phyloP scores from a whole-genome alignment of 2,797 vertebrate species.

The Odontamblyopus rebecca region DNA sequence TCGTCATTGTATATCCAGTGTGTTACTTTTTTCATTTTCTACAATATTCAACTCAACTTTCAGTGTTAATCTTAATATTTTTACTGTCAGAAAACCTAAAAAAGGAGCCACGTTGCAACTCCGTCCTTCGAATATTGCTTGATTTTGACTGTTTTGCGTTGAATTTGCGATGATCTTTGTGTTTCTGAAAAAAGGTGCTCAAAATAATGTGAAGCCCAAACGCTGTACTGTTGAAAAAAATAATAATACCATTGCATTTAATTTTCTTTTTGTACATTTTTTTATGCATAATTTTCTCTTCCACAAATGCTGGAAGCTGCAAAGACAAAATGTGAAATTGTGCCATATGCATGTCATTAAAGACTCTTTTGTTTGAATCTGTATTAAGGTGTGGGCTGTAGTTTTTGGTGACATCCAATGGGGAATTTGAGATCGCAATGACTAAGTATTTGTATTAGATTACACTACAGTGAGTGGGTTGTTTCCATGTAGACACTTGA shows the following conservation, averaged over 20 bases:
- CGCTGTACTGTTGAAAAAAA: slow-evolving; percentile 6
- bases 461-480: no score
- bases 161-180: slow-evolving; percentile 11
- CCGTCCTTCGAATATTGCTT: background rate
- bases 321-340: slow-evolving; percentile 48
- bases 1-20: background rate
- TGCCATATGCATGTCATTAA: slow-evolving; percentile 64
- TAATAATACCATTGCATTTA: background rate
- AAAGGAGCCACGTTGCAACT: background rate
- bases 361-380: slow-evolving; percentile 44
- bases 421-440: background rate
- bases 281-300: slow-evolving; percentile 38
- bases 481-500: no score
- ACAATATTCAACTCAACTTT: background rate
- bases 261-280: slow-evolving; percentile 26
- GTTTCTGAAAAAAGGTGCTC: slow-evolving; percentile 38
- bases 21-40: background rate
- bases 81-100: background rate
- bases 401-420: background rate
- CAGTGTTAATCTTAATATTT: no score
- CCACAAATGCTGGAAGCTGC: slow-evolving; percentile 18
- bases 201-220: background rate
- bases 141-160: slow-evolving; percentile 20
- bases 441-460: no score
- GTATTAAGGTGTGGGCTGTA: slow-evolving; percentile 5